Percentiles rank a stretch among this genome's conserved stretches.
phyloP scores from a whole-genome alignment of 2,797 vertebrate genomes.

The Iguana delicatissima region DNA sequence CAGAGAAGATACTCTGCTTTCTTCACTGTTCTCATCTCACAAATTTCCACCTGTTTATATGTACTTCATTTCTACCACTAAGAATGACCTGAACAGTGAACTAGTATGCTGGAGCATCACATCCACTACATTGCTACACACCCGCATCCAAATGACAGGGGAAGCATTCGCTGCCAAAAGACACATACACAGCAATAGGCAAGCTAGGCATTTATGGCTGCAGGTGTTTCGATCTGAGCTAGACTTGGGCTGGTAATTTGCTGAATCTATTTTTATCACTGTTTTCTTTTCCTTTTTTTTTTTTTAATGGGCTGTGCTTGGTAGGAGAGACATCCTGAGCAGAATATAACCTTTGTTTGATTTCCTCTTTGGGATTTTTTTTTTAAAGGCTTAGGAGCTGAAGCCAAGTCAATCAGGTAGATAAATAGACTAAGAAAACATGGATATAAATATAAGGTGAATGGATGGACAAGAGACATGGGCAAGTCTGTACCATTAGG shows the following conservation, averaged over 20 bases:
- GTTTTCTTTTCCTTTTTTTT: background rate
- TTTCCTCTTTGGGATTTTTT: slow-evolving; percentile 22
- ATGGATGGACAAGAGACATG: background rate
- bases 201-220: slow-evolving; percentile 30
- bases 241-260: slow-evolving; percentile 45
- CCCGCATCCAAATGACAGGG: slow-evolving; percentile 10
- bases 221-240: slow-evolving; percentile 51
- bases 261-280: slow-evolving; percentile 50
- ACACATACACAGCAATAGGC: slow-evolving; percentile 1
- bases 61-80: slow-evolving; percentile 8
- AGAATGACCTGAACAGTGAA: slow-evolving; percentile 16
- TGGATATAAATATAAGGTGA: background rate
- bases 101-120: slow-evolving; percentile 1
- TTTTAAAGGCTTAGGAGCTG: background rate
- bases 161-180: slow-evolving; percentile 31
- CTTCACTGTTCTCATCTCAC: background rate
- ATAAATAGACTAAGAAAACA: background rate
- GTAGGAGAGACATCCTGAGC: slow-evolving; percentile 19
- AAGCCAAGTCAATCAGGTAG: background rate
- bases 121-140: slow-evolving; percentile 2
- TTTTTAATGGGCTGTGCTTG: background rate
- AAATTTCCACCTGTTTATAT: background rate
- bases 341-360: slow-evolving; percentile 35
- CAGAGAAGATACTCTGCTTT: background rate
- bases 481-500: background rate